A percentile compares a stretch with the other conserved stretches of the same genome.
Conservation (phyloP, 2,888 invertebrate genomes). For the Chesias legatella region DNA sequence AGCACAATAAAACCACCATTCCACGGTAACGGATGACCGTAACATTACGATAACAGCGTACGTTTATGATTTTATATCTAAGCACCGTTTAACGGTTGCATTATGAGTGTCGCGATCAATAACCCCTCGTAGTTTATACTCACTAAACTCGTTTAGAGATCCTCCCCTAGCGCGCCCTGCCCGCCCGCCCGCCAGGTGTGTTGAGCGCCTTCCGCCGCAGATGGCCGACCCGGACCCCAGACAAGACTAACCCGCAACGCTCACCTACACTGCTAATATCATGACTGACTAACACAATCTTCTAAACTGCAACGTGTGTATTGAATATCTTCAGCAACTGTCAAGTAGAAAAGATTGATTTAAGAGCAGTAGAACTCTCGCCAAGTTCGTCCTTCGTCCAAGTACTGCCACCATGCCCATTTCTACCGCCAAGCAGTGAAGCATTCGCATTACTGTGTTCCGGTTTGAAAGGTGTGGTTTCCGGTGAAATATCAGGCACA, state of each 20-base stretch:
- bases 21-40: conserved; percentile 23
- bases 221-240: conserved; percentile 39
- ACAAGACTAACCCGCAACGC: conserved; percentile 3
- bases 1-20: conserved; percentile 34
- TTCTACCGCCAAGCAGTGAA: too few relatives aligned
- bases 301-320: too few relatives aligned
- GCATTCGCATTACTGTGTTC: too few relatives aligned
- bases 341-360: too few relatives aligned
- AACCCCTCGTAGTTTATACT: conserved; percentile 33
- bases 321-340: too few relatives aligned
- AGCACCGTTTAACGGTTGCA: conserved; percentile 38
- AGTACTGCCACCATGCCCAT: too few relatives aligned
- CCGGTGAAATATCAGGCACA: too few relatives aligned
- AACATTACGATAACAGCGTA: conserved; percentile 33
- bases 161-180: conserved; percentile 53
- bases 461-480: too few relatives aligned
- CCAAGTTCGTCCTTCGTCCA: too few relatives aligned
- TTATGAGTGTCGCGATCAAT: conserved; percentile 36
- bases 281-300: too few relatives aligned
- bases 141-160: conserved; percentile 53
- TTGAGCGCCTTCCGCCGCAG: conserved; percentile 58
- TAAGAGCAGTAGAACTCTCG: too few relatives aligned
- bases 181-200: conserved; percentile 70
- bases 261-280: too few relatives aligned
- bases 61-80: conserved; percentile 40